Base-by-base conservation (phyloP, 2,888 invertebrate genomes). In the Agrochola circellaris region DNA sequence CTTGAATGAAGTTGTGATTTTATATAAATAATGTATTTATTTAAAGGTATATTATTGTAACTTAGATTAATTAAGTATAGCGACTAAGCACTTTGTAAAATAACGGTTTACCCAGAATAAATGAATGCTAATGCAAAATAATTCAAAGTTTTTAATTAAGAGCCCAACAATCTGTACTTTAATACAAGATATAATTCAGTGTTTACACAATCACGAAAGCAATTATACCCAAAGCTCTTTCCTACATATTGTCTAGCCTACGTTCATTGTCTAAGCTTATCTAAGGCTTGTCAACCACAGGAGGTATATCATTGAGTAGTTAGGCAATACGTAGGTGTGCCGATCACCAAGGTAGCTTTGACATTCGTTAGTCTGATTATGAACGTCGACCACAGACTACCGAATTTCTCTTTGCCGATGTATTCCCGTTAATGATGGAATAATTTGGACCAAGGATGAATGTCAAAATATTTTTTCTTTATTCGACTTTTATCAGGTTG, bases 1-100 rank as follows among this genome's bases (percentile, higher is more conserved):
- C 94, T 95, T 95, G 86, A 89, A 92, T 89, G 85, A 91, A 88
- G 91, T 93, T 95, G 95, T 95, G 95, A 95, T 94, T 92, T 90
- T 87, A 89, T 86, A 89, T 87, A 86, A 90, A 91, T 84, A 91
- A 89, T 93, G 90, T 94, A 95, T 95, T 94, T 95, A 94, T 95
- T 92, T 83, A 90, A 90, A 90, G 87, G 87, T 90, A 89, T 89
- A 87, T 88, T 90, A 86, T 78, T 85, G 78, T 91, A 91, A 89
- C 82, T 81, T 90, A 87, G 87, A 51, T 71, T 81, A 76, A 58
- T 75, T 82, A 76, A 91, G 88, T 75, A 71, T 83, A 84, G 84
- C 79, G 75, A 87, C 26, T 93, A 92, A 92, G 92, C 88, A 90
- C 89, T 92, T 92, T 94, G 92, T 94, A 93, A 90, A 92, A 90